phyloP scores from a whole-genome alignment of 2,888 invertebrate species.

The Xylocampa areola region DNA sequence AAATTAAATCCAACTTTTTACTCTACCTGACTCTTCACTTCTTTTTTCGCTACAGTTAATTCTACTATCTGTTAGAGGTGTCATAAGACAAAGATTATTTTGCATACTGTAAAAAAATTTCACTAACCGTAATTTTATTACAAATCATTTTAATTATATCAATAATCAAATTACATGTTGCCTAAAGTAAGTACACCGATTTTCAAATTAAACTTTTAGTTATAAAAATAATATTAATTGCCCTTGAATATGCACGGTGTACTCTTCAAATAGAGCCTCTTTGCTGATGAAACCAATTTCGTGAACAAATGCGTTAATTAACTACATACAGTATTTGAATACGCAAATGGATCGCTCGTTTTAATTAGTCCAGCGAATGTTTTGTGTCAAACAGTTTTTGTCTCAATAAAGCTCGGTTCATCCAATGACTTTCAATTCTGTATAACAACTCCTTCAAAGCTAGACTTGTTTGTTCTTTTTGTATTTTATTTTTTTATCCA shows the following conservation, averaged over 20 bases:
- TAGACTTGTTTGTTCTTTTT: slow-evolving; percentile 30
- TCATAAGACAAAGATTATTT: not conserved
- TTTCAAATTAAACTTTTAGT: slow-evolving; percentile 12
- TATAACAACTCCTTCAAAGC: slow-evolving; percentile 34
- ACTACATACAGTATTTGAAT: slow-evolving; percentile 56
- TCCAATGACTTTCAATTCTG: slow-evolving; percentile 41
- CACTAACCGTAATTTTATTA: too few relatives aligned
- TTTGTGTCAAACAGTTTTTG: slow-evolving; percentile 55
- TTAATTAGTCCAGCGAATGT: slow-evolving; percentile 56
- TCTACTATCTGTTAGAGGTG: too few relatives aligned
- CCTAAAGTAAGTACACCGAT: slow-evolving; percentile 10
- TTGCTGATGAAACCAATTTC: slow-evolving; percentile 52
- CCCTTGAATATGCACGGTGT: slow-evolving; percentile 34
- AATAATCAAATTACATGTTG: not conserved
- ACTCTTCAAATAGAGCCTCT: slow-evolving; percentile 34
- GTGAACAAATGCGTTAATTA: slow-evolving; percentile 59
- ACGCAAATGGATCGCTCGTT: slow-evolving; percentile 54
- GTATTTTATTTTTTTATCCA: slow-evolving; percentile 19
- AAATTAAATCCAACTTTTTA: too few relatives aligned
- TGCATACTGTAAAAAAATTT: too few relatives aligned
- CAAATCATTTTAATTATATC: too few relatives aligned
- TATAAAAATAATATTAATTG: slow-evolving; percentile 26
- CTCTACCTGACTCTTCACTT: too few relatives aligned
- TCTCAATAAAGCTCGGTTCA: slow-evolving; percentile 49
- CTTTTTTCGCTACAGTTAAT: too few relatives aligned